Percentiles rank a stretch among this genome's conserved stretches.
These are phyloP conservation scores for Sitobion miscanthi DNA, from an alignment of 1,140 invertebrate species.

Conservation along the genomic window DNA sequence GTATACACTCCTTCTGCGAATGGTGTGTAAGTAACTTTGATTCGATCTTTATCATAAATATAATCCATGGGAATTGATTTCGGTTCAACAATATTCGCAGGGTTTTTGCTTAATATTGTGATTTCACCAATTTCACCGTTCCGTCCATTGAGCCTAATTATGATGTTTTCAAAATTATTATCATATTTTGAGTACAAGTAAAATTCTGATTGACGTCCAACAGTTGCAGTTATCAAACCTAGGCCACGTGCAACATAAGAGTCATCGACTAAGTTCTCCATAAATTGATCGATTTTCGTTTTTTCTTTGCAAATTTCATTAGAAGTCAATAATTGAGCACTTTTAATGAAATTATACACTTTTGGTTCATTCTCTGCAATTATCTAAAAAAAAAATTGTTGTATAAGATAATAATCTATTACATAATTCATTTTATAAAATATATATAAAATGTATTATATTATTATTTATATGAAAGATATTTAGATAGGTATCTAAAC, in stretches of 20 bases:
- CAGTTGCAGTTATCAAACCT: conserved; percentile 26
- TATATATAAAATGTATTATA: too few species aligned
- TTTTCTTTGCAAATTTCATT: background rate
- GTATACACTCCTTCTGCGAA: conserved; percentile 5
- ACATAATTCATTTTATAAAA: too few species aligned
- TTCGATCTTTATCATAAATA: conserved; percentile 13
- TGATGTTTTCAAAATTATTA: background rate
- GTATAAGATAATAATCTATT: background rate
- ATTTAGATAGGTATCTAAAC: background rate
- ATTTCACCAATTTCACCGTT: background rate
- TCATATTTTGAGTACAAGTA: conserved; percentile 41
- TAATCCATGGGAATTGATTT: conserved; percentile 4
- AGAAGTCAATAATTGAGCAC: background rate
- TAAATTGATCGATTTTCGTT: background rate
- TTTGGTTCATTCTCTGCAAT: conserved; percentile 4
- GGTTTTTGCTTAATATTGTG: background rate
- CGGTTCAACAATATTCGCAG: too few species aligned
- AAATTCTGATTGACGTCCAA: conserved; percentile 21
- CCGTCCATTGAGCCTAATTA: background rate
- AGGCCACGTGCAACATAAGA: conserved; percentile 30
- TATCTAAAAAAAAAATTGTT: background rate
- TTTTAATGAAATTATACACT: background rate
- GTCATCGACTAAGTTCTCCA: background rate
- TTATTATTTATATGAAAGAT: background rate
- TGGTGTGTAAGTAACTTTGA: conserved; percentile 28